Evolutionary conservation across 2,113 vertebrate genomes (phyloP), one percentile per base, ranked within the genome.

Genomic region (Garra rufa): DNA sequence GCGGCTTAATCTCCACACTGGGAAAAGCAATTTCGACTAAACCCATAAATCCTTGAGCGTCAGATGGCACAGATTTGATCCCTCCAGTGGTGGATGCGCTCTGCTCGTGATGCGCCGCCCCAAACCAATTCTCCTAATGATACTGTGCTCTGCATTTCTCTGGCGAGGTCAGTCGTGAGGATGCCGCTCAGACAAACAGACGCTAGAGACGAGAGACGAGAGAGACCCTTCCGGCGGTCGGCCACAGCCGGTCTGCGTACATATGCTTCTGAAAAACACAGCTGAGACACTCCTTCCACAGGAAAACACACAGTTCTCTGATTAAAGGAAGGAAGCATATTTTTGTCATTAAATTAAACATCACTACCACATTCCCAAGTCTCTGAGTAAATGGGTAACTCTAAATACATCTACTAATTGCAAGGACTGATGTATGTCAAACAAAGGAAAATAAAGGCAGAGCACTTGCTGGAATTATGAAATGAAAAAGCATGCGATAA

Each of bases 11-110:
- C 94, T 94, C 90, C 91, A 92, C 92, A 90, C 92, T 92, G 91
- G 94, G 93, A 93, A 94, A 95, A 94, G 93, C 94, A 95, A 95
- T 95, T 95, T 94, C 92, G 92, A 92, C 93, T 94, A 95, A 95
- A 94, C 93, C 94, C 92, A 89, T 93, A 95, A 95, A 95, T 95
- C 94, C 94, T 91, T 93, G 87, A 91, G 93, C 89, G 93, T 95
- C 94, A 94, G 94, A 94, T 95, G 94, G 94, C 92, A 91, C 94
- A 94, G 93, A 94, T 95, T 94, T 95, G 93, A 95, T 95, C 94
- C 92, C 61, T 94, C 84, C 93, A 91, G 91, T 83, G 87, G 90
- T 80, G 92, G 90, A 92, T 93, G 93, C 90, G 92, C 90, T 90
- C 91, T 88, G 85, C 89, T 92, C 85, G 83, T 89, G 91, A 82